A percentile compares a stretch with the other conserved stretches of the same genome.
Conservation (phyloP, 53 echinoderm and acorn worm genomes). For the Crossaster papposus region DNA sequence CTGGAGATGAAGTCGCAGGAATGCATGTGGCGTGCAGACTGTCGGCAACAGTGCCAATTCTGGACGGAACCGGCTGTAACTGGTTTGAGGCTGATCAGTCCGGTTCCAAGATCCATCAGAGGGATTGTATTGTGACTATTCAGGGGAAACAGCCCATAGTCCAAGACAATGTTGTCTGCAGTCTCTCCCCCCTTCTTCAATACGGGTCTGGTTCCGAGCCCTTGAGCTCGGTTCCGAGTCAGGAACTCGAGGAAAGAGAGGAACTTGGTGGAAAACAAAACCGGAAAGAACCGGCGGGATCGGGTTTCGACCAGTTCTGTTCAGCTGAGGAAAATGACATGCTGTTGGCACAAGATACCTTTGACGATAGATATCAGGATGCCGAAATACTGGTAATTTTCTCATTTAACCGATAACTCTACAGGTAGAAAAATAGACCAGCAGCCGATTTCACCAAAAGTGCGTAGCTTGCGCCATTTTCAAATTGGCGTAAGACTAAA, state of each 20-base stretch:
- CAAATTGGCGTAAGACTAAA: no score
- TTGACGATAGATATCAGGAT: neutral
- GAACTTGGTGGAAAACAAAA: neutral
- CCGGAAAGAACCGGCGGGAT: constrained; percentile 17
- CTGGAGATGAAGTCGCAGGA: neutral
- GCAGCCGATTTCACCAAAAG: no score
- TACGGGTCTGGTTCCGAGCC: neutral
- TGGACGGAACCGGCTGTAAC: constrained; percentile 12
- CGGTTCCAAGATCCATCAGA: neutral
- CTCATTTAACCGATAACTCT: no score
- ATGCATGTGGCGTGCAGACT: neutral
- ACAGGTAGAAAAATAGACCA: no score
- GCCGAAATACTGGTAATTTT: neutral
- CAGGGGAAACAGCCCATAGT: neutral
- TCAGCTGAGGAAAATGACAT: neutral
- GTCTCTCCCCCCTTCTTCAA: neutral
- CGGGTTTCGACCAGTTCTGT: constrained; percentile 13
- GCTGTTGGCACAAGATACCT: neutral
- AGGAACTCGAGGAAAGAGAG: neutral
- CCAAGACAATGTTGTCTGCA: constrained; percentile 14
- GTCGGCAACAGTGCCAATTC: neutral
- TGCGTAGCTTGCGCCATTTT: no score
- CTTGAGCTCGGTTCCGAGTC: neutral
- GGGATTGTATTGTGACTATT: neutral
- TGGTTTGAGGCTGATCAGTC: constrained; percentile 1